Evolutionary conservation across 1,140 invertebrate species (phyloP), one percentile per base, ranked within the genome.

Genomic region (Atta colombica): DNA sequence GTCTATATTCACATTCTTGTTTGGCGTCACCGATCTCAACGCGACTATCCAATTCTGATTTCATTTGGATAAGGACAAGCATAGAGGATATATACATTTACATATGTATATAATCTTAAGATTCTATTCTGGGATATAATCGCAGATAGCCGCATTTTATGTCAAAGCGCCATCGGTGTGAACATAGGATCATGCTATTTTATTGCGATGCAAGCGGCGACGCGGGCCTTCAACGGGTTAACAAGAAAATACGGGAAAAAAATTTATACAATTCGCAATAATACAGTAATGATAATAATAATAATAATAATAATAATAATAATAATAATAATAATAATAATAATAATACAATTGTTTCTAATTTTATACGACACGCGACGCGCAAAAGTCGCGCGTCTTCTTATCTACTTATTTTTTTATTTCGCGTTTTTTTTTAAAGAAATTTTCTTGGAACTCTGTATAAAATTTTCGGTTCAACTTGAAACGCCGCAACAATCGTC

Each of bases 401-500:
- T 51, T 55, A 8, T 61, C 45, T 21, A 12, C 10, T 25, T 49
- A 7, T 14, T n/a, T 80, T 58, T 68, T 68, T 68, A 45, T 28
- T 85, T 58, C 39, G 21, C 66, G 14, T 78, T 87, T 85, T 74
- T 61, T 71, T 65, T 86, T 80, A 65, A 87, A 91, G 86, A 80
- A 80, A 80, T 80, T 68, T 80, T 55, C 25, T 39, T 8, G 51
- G 55, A 55, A 35, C 71, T 88, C 28, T 28, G n/a, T 51, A 89
- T 90, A 91, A 93, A 91, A 89, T 77, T 88, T 88, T 75, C 84
- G 51, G 86, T 69, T 91, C 69, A 81, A 85, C 58, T 84, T 58
- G n/a, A 58, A 58, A 10, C n/a, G n/a, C 2, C 8, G n/a, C 8
- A 8, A 10, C n/a, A n/a, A n/a, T n/a, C n/a, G 55, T 58, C n/a